phyloP scores from a whole-genome alignment of 2,113 vertebrate genomes.

The Oryzias javanicus region DNA sequence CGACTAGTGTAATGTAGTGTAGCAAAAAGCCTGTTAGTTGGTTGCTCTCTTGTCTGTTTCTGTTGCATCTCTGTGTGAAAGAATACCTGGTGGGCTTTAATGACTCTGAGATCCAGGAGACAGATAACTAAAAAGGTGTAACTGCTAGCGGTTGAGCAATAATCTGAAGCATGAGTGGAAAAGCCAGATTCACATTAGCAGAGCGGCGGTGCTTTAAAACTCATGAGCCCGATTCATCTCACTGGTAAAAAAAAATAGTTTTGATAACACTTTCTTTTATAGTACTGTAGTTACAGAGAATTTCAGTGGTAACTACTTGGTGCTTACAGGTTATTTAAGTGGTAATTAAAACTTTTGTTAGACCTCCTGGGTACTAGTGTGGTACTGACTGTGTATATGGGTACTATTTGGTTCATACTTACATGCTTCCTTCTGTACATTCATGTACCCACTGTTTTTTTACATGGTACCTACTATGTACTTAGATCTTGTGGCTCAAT shows the following conservation, averaged over 20 bases:
- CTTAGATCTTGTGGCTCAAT: too few relatives aligned
- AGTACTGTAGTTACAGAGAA: too few relatives aligned
- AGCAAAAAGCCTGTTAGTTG: slow-evolving; percentile 39
- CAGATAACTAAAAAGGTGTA: slow-evolving; percentile 36
- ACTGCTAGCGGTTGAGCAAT: slow-evolving; percentile 28
- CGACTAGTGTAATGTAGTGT: slow-evolving; percentile 59
- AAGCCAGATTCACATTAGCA: slow-evolving; percentile 17
- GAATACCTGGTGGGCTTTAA: slow-evolving; percentile 27
- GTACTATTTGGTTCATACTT: too few relatives aligned
- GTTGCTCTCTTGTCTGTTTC: slow-evolving; percentile 35
- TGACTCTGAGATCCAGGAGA: slow-evolving; percentile 34
- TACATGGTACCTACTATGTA: too few relatives aligned
- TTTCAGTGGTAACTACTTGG: too few relatives aligned
- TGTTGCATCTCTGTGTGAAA: slow-evolving; percentile 19
- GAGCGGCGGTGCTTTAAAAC: neutral
- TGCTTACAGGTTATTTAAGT: too few relatives aligned
- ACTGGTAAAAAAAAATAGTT: neutral
- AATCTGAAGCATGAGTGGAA: slow-evolving; percentile 24
- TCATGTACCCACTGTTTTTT: too few relatives aligned
- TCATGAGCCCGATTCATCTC: slow-evolving; percentile 20
- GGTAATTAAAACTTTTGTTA: too few relatives aligned
- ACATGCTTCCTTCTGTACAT: too few relatives aligned
- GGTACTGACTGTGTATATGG: too few relatives aligned
- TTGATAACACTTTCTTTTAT: too few relatives aligned
- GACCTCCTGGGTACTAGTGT: too few relatives aligned